A percentile compares a stretch with the other conserved stretches of the same genome.
phyloP scores from a whole-genome alignment of 1,140 invertebrate genomes.

The Battus philenor region DNA sequence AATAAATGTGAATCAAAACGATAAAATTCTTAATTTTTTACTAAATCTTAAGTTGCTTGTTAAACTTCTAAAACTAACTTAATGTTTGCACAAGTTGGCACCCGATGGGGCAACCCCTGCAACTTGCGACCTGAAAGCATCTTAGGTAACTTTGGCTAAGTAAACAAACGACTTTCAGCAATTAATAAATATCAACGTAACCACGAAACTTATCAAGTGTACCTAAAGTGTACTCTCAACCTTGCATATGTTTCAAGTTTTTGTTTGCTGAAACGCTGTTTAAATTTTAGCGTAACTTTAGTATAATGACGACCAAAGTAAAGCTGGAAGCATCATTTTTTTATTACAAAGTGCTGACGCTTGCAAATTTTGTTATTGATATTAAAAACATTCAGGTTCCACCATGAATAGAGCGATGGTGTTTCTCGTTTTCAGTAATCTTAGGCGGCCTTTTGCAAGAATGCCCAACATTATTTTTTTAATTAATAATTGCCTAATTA shows the following conservation, averaged over 20 bases:
- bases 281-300: conserved; percentile 8
- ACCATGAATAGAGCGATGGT: too few relatives aligned
- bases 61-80: conserved; percentile 13
- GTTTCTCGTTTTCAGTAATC: too few relatives aligned
- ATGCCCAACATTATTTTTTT: too few relatives aligned
- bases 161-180: conserved; percentile 17
- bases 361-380: too few relatives aligned
- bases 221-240: too few relatives aligned
- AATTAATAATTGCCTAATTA: too few relatives aligned
- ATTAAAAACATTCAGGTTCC: too few relatives aligned
- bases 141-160: conserved; percentile 13
- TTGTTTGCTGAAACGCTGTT: neutral
- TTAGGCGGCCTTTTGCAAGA: too few relatives aligned
- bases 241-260: conserved; percentile 12
- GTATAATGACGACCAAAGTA: too few relatives aligned
- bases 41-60: conserved; percentile 7
- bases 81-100: conserved; percentile 12
- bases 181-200: conserved; percentile 16
- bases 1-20: too few relatives aligned
- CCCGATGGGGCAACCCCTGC: conserved; percentile 5
- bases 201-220: conserved; percentile 10
- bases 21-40: conserved; percentile 11
- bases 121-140: conserved; percentile 15
- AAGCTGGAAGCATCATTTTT: too few relatives aligned
- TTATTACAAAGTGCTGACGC: too few relatives aligned